Conservation (phyloP, 2,888 invertebrate genomes). For the Euzetes globulus region DNA sequence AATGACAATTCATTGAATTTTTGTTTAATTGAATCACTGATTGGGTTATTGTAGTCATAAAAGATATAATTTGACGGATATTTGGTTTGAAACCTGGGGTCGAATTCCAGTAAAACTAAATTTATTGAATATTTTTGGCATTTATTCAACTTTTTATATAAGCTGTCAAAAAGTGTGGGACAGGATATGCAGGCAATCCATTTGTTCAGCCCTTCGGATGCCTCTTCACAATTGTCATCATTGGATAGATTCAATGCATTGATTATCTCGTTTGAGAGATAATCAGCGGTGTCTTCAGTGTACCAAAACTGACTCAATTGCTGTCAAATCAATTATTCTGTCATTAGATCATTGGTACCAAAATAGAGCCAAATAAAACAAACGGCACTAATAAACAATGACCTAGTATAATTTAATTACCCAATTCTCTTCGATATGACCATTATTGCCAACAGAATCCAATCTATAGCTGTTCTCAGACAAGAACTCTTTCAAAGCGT, state of each 20-base stretch:
- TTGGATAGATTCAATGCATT: slow-evolving; percentile 51
- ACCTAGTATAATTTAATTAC: no score
- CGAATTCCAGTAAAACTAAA: slow-evolving; percentile 39
- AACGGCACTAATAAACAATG: no score
- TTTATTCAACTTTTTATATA: slow-evolving; percentile 41
- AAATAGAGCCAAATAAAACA: neutral
- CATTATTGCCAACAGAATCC: slow-evolving; percentile 49
- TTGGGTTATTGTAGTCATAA: slow-evolving; percentile 79
- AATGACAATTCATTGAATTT: slow-evolving; percentile 50
- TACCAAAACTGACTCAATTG: slow-evolving; percentile 99
- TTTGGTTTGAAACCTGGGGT: slow-evolving; percentile 57
- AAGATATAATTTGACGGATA: slow-evolving; percentile 69
- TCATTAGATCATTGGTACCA: slow-evolving; percentile 62
- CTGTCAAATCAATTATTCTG: slow-evolving; percentile 50
- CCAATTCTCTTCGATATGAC: slow-evolving; percentile 69
- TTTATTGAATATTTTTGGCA: slow-evolving; percentile 40
- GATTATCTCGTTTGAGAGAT: slow-evolving; percentile 61
- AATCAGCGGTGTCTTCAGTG: slow-evolving; percentile 65
- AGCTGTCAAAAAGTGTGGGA: slow-evolving; percentile 67
- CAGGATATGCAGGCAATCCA: slow-evolving; percentile 75
- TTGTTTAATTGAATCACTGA: slow-evolving; percentile 55
- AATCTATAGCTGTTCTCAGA: slow-evolving; percentile 60
- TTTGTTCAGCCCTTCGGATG: slow-evolving; percentile 42
- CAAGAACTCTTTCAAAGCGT: slow-evolving; percentile 69
- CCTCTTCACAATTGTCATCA: slow-evolving; percentile 43